Percentiles rank a stretch among this genome's conserved stretches.
Evolutionary conservation across 2,888 invertebrate species (phyloP).

Genomic region (Stenichneumon culpator): DNA sequence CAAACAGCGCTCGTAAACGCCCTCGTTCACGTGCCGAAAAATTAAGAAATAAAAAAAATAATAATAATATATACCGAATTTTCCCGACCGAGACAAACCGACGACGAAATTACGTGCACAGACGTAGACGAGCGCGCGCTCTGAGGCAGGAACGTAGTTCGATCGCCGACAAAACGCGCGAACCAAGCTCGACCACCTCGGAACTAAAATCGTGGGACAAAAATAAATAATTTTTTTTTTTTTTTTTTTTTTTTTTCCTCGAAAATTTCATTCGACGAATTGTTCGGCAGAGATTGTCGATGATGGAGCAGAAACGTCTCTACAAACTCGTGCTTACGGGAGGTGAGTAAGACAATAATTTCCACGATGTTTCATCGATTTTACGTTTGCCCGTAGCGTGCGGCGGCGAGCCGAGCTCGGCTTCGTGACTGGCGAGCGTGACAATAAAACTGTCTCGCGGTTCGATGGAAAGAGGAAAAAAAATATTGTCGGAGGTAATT

Average conservation of each 20-base stretch:
- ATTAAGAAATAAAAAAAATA: slow-evolving; percentile 10
- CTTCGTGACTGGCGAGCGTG: too few species aligned
- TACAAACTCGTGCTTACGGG: slow-evolving; percentile 96
- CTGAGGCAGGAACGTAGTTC: not conserved
- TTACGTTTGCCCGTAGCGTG: not conserved
- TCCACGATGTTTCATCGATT: not conserved
- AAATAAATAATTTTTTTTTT: too few species aligned
- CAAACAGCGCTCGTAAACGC: slow-evolving; percentile 72
- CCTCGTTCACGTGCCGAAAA: slow-evolving; percentile 67
- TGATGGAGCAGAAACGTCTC: slow-evolving; percentile 89
- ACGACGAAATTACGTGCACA: not conserved
- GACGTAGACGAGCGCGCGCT: too few species aligned
- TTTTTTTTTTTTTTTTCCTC: not conserved
- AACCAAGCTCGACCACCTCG: not conserved
- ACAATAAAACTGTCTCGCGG: too few species aligned
- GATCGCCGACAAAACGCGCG: not conserved
- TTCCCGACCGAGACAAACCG: not conserved
- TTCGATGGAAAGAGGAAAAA: too few species aligned
- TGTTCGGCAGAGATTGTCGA: slow-evolving; percentile 16
- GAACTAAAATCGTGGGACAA: not conserved
- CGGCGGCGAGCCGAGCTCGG: not conserved
- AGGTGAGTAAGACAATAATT: slow-evolving; percentile 88
- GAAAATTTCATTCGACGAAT: not conserved
- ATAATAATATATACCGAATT: not conserved
- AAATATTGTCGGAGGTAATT: too few species aligned